These are phyloP conservation scores for Melanitta fusca DNA, from an alignment of 2,797 vertebrate species.

Conservation along the genomic window DNA sequence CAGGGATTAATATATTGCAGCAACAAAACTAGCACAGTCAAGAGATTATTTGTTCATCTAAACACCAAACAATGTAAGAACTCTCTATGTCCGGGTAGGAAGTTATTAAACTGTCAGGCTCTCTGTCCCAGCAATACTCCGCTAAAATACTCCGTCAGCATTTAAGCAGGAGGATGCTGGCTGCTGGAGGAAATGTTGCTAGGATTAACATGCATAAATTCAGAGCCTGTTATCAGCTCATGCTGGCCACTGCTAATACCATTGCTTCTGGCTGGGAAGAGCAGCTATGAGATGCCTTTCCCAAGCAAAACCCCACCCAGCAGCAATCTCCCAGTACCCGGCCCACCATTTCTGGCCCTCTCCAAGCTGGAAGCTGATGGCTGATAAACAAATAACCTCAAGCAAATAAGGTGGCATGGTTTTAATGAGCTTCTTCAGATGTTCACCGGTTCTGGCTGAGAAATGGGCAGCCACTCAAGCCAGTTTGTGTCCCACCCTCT, in stretches of 20 bases:
- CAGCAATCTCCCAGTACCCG: background rate
- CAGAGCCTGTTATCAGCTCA: background rate
- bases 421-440: background rate
- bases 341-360: background rate
- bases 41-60: conserved; percentile 16
- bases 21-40: background rate
- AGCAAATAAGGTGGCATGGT: background rate
- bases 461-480: background rate
- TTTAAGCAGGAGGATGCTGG: background rate
- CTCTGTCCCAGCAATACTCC: conserved; percentile 11
- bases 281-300: background rate
- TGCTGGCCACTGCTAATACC: background rate
- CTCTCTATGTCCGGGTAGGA: background rate
- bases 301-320: background rate
- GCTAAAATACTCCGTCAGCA: background rate
- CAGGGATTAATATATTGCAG: background rate
- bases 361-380: background rate
- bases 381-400: background rate
- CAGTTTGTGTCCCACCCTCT: background rate
- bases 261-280: background rate
- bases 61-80: conserved; percentile 32
- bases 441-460: background rate
- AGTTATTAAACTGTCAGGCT: conserved; percentile 14
- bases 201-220: background rate
- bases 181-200: background rate